phyloP scores from a whole-genome alignment of 2,797 vertebrate genomes.

The Sternotherus odoratus region DNA sequence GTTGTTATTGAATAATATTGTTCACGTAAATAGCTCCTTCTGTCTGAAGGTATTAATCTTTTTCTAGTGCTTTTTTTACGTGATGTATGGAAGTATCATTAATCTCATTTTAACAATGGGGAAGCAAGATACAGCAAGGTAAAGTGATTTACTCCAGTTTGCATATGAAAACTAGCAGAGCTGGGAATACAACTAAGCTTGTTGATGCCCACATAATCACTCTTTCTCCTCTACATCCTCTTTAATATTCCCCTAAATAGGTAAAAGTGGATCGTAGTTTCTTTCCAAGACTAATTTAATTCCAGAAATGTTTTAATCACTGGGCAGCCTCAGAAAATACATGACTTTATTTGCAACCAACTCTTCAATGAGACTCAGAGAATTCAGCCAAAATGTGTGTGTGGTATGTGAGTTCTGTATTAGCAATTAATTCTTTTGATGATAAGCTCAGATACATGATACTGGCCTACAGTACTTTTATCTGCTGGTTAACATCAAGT shows the following conservation, averaged over 20 bases:
- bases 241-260: background rate
- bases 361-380: background rate
- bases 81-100: background rate
- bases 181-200: background rate
- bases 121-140: background rate
- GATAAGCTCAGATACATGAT: fast-evolving
- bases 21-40: background rate
- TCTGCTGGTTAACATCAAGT: background rate
- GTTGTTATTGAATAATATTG: background rate
- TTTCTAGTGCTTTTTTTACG: background rate
- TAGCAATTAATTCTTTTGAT: background rate
- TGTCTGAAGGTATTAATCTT: background rate
- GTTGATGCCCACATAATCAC: fast-evolving
- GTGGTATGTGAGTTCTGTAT: fast-evolving
- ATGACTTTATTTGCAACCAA: background rate
- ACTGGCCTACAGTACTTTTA: background rate
- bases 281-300: background rate
- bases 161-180: background rate
- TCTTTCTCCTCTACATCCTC: background rate
- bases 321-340: background rate
- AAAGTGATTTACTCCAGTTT: background rate
- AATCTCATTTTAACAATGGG: background rate
- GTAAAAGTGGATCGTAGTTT: background rate
- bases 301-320: background rate
- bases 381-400: background rate